phyloP scores from a whole-genome alignment of 2,888 invertebrate species.

The Sinhomidia bicolor region DNA sequence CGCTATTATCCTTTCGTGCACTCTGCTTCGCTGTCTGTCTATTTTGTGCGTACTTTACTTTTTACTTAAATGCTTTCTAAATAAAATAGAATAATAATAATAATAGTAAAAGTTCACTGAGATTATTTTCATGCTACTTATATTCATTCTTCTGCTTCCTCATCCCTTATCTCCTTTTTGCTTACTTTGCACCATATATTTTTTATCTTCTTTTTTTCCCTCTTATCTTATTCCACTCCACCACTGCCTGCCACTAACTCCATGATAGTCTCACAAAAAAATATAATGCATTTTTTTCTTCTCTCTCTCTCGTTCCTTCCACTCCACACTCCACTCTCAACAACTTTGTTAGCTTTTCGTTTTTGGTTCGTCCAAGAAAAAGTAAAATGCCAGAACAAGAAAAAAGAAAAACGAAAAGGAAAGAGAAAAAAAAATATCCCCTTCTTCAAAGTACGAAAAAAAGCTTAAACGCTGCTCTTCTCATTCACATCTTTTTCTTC shows the following conservation, averaged over 20 bases:
- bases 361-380: slow-evolving; percentile 1
- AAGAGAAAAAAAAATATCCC: background rate
- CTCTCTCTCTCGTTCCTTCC: background rate
- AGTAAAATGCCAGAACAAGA: slow-evolving; percentile 23
- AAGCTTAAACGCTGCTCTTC: background rate
- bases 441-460: background rate
- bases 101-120: background rate
- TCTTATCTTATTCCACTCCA: background rate
- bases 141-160: background rate
- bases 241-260: background rate
- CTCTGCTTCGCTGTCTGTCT: no score
- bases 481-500: background rate
- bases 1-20: background rate
- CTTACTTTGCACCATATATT: background rate
- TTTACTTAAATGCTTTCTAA: slow-evolving; percentile 61
- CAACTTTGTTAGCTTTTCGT: background rate
- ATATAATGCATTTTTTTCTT: background rate
- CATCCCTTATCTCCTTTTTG: background rate
- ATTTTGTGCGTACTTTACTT: slow-evolving; percentile 10
- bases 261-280: background rate
- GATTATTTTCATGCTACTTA: background rate
- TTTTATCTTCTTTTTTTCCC: background rate
- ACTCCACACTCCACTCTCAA: background rate
- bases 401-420: background rate
- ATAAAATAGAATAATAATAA: slow-evolving; percentile 14